Percentiles rank a stretch among this genome's conserved stretches.
phyloP scores from a whole-genome alignment of 2,888 invertebrate species.

The Aspidapion aeneum region DNA sequence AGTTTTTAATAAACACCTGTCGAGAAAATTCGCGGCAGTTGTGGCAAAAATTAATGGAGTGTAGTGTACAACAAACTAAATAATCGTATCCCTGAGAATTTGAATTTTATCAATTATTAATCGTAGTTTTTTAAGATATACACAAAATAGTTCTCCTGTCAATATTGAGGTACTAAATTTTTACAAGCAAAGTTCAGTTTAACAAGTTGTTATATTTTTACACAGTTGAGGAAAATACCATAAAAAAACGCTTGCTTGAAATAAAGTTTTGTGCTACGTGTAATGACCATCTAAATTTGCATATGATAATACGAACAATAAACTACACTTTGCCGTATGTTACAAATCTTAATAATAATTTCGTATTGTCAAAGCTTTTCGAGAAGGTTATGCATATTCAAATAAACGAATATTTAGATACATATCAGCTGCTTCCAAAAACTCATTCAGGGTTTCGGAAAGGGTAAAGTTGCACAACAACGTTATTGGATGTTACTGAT shows the following conservation, averaged over 20 bases:
- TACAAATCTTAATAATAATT: not conserved
- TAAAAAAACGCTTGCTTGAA: constrained; percentile 5
- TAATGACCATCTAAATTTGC: constrained; percentile 1
- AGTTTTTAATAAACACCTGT: not conserved
- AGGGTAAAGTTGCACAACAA: not conserved
- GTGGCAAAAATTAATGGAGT: not conserved
- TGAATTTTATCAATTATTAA: constrained; percentile 3
- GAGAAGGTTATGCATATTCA: not conserved
- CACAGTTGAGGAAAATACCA: not conserved
- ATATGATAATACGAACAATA: not conserved
- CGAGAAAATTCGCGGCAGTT: not conserved
- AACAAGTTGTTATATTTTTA: constrained; percentile 1
- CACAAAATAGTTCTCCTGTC: constrained; percentile 1
- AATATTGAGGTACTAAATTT: not conserved
- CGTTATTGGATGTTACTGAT: not conserved
- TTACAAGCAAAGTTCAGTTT: not conserved
- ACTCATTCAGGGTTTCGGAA: not conserved
- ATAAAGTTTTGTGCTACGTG: not conserved
- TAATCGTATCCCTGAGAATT: not conserved
- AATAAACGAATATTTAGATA: constrained; percentile 29
- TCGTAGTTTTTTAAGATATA: constrained; percentile 2
- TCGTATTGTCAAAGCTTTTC: not conserved
- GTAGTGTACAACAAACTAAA: not conserved
- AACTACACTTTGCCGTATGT: not conserved
- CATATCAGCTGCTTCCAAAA: constrained; percentile 22